Base-by-base conservation (phyloP, 2,113 vertebrate species). In the Cheirogaleus medius region DNA sequence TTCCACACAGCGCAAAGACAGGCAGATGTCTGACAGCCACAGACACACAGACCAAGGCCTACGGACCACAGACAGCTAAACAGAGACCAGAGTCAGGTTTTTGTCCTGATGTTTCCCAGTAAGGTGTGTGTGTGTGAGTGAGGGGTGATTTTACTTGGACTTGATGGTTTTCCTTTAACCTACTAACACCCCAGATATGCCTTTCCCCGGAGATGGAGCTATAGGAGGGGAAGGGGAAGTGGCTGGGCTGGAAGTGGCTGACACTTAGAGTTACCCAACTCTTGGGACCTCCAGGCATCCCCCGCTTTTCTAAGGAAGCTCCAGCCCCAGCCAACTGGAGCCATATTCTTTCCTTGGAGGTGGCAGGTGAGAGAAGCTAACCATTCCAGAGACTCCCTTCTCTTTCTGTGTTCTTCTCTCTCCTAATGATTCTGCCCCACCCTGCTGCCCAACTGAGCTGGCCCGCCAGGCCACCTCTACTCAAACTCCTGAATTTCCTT, bases 401-500 rank as follows among this genome's bases (percentile, higher is more conserved):
- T 93, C 76, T 86, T 69, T 84, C 85, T 88, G 66, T 39, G 87
- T 21, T 71, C 60, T 82, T 68, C 47, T 76, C 44, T 87, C 58
- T 73, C 49, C 34, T 52, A 83, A 82, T 52, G 78, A 74, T 89
- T 56, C 97, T 32, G 95, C 83, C 94, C 97, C 95, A 95, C 94
- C 97, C 83, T 97, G 97, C 94, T 96, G 58, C 44, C 86, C 97
- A 68, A 56, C 42, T 88, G 23, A 73, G 83, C 85, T 49, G 82
- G 83, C 88, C 94, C 23, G 0, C 76, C 90, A 94, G 95, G 84
- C 83, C 95, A 93, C 52, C 69, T 91, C 93, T 83, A 68, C 90
- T 87, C 83, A 87, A 93, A 90, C 95, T 98, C 97, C 42, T 98
- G 85, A 96, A 98, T 98, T 98, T 98, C 96, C 97, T 97, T 97